Evolutionary conservation across 2,888 invertebrate genomes (phyloP).

Genomic region (Tipula vernalis): DNA sequence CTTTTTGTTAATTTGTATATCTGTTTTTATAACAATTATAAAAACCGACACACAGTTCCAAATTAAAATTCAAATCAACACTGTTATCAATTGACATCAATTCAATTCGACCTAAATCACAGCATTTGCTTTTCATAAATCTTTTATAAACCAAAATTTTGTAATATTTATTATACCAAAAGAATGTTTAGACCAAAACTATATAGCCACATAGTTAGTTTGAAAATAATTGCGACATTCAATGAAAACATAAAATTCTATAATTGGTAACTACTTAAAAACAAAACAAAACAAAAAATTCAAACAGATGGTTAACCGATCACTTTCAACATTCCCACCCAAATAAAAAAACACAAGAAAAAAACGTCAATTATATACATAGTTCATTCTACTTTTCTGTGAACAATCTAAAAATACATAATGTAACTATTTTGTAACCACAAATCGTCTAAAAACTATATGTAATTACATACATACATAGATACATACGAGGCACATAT

Average conservation of each 20-base stretch:
- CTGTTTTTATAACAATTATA: too few relatives aligned
- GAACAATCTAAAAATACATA: background rate
- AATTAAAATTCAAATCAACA: too few relatives aligned
- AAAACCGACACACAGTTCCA: too few relatives aligned
- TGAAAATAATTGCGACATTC: background rate
- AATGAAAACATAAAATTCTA: background rate
- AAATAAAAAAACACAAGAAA: background rate
- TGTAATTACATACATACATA: background rate
- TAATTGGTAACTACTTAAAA: background rate
- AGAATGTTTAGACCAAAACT: background rate
- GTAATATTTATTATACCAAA: background rate
- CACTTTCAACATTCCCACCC: background rate
- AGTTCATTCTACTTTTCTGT: background rate
- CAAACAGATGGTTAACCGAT: background rate
- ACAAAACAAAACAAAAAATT: background rate
- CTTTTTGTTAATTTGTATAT: too few relatives aligned
- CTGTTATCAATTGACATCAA: background rate
- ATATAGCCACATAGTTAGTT: background rate
- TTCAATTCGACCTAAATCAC: background rate
- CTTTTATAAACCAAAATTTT: background rate
- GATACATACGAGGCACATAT: background rate
- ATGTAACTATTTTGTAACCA: background rate
- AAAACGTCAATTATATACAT: background rate
- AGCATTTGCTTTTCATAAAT: background rate
- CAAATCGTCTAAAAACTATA: background rate